These are phyloP conservation scores for Gouania willdenowi DNA, from an alignment of 2,797 vertebrate species.

Conservation along the genomic window DNA sequence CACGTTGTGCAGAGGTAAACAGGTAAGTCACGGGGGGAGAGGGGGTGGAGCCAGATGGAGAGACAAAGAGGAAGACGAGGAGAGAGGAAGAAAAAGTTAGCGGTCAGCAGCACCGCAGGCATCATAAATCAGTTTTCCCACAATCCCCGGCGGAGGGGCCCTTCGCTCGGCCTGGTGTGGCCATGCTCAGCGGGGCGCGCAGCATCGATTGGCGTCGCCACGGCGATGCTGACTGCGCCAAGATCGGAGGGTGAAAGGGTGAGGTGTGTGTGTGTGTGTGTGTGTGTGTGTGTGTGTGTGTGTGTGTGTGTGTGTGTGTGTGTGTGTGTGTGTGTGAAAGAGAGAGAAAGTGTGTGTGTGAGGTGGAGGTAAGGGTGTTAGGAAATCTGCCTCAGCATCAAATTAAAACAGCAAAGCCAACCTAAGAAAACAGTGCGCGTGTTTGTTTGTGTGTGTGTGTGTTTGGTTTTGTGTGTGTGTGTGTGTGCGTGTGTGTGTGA, in stretches of 20 bases:
- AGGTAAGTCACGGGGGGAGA: slow-evolving; percentile 33
- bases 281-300: slow-evolving; percentile 6
- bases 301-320: neutral
- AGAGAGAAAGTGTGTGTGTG: slow-evolving; percentile 6
- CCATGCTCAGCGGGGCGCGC: slow-evolving; percentile 79
- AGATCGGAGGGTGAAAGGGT: slow-evolving; percentile 65
- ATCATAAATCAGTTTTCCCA: slow-evolving; percentile 85
- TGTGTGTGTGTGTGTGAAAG: neutral
- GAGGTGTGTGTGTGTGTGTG: slow-evolving; percentile 7
- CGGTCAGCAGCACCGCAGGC: slow-evolving; percentile 78
- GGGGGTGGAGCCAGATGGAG: slow-evolving; percentile 27
- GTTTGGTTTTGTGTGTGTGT: slow-evolving; percentile 21
- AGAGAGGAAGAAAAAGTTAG: slow-evolving; percentile 63
- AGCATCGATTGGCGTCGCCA: slow-evolving; percentile 80
- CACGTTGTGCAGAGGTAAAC: slow-evolving; percentile 17
- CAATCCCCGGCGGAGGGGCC: slow-evolving; percentile 79
- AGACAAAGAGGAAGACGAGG: slow-evolving; percentile 37
- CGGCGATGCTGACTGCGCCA: slow-evolving; percentile 74
- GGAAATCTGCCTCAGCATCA: slow-evolving; percentile 79
- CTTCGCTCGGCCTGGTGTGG: slow-evolving; percentile 70
- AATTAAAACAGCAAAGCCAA: slow-evolving; percentile 68
- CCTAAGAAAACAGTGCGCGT: slow-evolving; percentile 49
- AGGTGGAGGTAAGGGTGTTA: slow-evolving; percentile 24
- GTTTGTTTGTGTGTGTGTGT: slow-evolving; percentile 39
- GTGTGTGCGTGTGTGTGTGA: slow-evolving; percentile 55